These are phyloP conservation scores for Amblyornis subalaris DNA, from an alignment of 2,113 vertebrate species.

Conservation along the genomic window DNA sequence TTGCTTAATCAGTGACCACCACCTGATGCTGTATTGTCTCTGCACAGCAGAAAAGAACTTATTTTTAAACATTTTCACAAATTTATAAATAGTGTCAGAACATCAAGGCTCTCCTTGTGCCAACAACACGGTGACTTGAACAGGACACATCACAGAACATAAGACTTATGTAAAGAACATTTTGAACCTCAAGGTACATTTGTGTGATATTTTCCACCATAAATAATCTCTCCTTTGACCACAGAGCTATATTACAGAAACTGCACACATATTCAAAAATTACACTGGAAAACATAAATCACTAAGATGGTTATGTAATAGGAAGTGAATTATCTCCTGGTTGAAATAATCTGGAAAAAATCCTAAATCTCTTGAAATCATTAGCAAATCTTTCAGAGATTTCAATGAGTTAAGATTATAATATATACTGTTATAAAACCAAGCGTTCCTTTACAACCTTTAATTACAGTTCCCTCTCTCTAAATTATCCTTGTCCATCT, in stretches of 20 bases:
- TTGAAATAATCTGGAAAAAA: neutral
- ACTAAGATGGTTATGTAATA: neutral
- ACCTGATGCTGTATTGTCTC: neutral
- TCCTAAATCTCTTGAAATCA: neutral
- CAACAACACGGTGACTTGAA: neutral
- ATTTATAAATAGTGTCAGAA: neutral
- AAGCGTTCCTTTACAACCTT: neutral
- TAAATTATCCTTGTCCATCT: neutral
- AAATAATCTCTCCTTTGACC: neutral
- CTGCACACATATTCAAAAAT: neutral
- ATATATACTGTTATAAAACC: neutral
- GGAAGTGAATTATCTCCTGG: neutral
- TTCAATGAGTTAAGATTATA: neutral
- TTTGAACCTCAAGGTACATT: neutral
- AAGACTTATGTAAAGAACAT: neutral
- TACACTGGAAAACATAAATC: neutral
- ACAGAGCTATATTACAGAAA: neutral
- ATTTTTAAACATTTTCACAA: neutral
- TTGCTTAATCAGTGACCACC: neutral
- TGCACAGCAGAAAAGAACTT: neutral
- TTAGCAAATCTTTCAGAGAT: neutral
- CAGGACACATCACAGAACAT: neutral
- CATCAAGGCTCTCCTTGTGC: neutral
- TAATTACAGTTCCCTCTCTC: neutral
- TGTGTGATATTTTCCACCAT: neutral